These are phyloP conservation scores for Ophonus ardosiacus DNA, from an alignment of 2,888 invertebrate genomes.

Conservation along the genomic window DNA sequence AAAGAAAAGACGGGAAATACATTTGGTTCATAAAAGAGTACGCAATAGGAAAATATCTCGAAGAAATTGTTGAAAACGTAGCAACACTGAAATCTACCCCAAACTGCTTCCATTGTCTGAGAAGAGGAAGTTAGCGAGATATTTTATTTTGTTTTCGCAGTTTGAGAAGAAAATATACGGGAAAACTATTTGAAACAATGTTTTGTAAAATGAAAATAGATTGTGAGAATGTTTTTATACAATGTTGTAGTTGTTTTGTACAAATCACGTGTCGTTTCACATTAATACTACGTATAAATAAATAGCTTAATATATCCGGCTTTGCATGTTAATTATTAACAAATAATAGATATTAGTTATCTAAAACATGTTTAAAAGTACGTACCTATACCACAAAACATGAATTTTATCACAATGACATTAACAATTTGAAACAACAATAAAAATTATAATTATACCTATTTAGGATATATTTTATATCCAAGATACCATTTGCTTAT, in stretches of 20 bases:
- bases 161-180: not conserved
- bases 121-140: not conserved
- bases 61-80: not conserved
- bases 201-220: too few relatives aligned
- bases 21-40: constrained; percentile 16
- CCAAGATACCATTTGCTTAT: too few relatives aligned
- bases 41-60: not conserved
- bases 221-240: too few relatives aligned
- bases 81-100: not conserved
- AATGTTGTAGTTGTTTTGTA: too few relatives aligned
- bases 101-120: constrained; percentile 5
- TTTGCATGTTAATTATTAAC: not conserved
- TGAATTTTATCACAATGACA: too few relatives aligned
- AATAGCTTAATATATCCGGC: not conserved
- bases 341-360: not conserved
- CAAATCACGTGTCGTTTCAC: too few relatives aligned
- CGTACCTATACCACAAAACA: not conserved
- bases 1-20: not conserved
- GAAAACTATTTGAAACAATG: too few relatives aligned
- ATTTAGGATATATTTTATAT: too few relatives aligned
- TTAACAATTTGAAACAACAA: too few relatives aligned
- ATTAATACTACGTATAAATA: not conserved
- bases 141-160: constrained; percentile 7
- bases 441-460: too few relatives aligned
- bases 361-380: not conserved